Evolutionary conservation across 2,888 invertebrate genomes (phyloP), one percentile per base, ranked within the genome.

Genomic region (Oxystoma pomonae): DNA sequence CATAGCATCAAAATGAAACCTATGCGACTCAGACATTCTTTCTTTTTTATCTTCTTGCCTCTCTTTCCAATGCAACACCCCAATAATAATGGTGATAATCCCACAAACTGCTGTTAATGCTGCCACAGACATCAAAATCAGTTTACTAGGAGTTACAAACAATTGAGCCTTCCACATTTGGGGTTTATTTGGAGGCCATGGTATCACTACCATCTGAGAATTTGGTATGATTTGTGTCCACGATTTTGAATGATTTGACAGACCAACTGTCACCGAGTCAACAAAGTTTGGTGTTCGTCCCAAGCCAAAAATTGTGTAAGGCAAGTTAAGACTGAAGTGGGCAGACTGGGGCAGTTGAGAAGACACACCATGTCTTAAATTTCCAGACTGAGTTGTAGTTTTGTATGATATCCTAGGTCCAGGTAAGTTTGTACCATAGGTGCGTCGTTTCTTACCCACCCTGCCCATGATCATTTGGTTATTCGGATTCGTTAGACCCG

Each of bases 201-300:
- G 98, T 65, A 98, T 92, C 0, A 99, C 92, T 49, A 98, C 92
- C 80, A 99, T 91, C 80, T 99, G 98, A 0, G 98, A 97, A 77
- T 99, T 98, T 0, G 98, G 98, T 76, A 99, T 98, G 60, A 97
- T 90, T 78, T 95, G 95, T 0, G 90, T 89, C 92, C 94, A 97
- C 63, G 87, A 87, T 69, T 87, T 87, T 0, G 84, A 87, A 73
- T 84, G 84, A 62, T 86, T 85, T n/a, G 86, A 87, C 58, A 91
- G 80, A 7, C 94, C 93, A 1, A 96, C 93, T 61, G 87, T 88
- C 49, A 98, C 81, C 12, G 86, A 87, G 75, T 98, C 98, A 0
- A 99, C 93, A 82, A 98, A 99, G 81, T 99, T 99, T 1, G 98
- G 98, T 50, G 96, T 96, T 64, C 96, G 87, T 1, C 98, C 99